Percentiles rank a stretch among this genome's conserved stretches.
Evolutionary conservation across 2,888 invertebrate species (phyloP).

Genomic region (Marasmarcha lunaedactyla): DNA sequence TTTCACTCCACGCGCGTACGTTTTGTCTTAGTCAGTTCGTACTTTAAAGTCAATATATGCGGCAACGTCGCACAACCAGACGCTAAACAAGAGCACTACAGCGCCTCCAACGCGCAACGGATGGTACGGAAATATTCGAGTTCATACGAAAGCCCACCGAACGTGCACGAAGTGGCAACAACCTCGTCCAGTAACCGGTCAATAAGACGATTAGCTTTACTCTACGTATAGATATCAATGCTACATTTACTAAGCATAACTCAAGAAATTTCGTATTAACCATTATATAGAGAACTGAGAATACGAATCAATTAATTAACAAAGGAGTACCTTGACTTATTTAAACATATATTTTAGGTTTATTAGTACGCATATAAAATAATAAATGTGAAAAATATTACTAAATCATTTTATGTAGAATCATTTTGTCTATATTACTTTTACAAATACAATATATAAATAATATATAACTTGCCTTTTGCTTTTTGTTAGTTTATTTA

Average conservation of each 20-base stretch:
- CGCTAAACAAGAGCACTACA: conserved; percentile 65
- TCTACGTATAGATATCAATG: conserved; percentile 12
- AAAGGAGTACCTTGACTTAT: no score
- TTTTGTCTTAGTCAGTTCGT: conserved; percentile 61
- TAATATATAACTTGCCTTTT: no score
- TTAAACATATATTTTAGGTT: no score
- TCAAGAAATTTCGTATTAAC: no score
- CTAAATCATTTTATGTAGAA: no score
- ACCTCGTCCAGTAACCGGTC: conserved; percentile 65
- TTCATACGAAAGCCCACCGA: conserved; percentile 49
- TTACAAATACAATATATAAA: no score
- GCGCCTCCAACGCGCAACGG: conserved; percentile 71
- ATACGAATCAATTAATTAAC: no score
- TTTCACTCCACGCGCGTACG: conserved; percentile 64
- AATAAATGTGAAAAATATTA: no score
- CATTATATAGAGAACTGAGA: no score
- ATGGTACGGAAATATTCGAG: conserved; percentile 42
- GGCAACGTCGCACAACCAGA: conserved; percentile 69
- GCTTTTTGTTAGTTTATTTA: no score
- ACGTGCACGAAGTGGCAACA: conserved; percentile 60
- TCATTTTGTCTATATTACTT: no score
- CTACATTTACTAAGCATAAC: background rate
- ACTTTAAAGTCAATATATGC: conserved; percentile 60
- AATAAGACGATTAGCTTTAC: conserved; percentile 67
- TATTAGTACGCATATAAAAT: no score